Percentiles rank a stretch among this genome's conserved stretches.
Evolutionary conservation across 2,113 vertebrate species (phyloP).

Genomic region (Synodontis membranacea): DNA sequence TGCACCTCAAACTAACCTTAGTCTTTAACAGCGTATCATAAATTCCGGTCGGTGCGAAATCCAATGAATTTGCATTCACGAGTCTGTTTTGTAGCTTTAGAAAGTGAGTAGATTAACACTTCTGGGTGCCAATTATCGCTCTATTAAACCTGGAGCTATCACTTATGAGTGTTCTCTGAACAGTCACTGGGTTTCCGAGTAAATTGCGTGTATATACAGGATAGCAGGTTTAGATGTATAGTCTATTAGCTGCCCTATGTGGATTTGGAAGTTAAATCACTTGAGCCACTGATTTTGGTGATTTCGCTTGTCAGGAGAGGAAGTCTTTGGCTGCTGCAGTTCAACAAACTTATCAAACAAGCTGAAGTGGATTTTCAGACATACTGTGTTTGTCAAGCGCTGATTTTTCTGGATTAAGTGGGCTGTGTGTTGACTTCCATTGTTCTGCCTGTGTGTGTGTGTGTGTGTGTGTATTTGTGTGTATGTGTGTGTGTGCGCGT

Average conservation of each 20-base stretch:
- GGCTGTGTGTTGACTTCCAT: constrained; percentile 5
- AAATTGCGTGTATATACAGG: neutral
- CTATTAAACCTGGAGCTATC: neutral
- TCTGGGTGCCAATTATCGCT: constrained; percentile 4
- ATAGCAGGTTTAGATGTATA: neutral
- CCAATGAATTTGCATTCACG: neutral
- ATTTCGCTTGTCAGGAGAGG: neutral
- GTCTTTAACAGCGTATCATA: neutral
- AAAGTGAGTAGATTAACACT: neutral
- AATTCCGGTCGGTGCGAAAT: neutral
- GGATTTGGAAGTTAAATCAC: neutral
- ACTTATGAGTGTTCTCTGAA: neutral
- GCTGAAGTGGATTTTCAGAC: constrained; percentile 7
- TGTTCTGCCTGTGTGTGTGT: neutral
- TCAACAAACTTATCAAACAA: neutral
- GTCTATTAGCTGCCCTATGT: neutral
- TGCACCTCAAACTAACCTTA: neutral
- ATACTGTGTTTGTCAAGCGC: constrained; percentile 10
- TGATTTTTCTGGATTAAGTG: constrained; percentile 25
- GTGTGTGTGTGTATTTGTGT: neutral
- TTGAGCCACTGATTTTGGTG: neutral
- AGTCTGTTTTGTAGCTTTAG: neutral
- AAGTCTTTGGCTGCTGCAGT: neutral
- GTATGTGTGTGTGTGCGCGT: neutral
- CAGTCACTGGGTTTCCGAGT: neutral